These are phyloP conservation scores for Grapholita molesta DNA, from an alignment of 1,140 invertebrate genomes.

Conservation along the genomic window DNA sequence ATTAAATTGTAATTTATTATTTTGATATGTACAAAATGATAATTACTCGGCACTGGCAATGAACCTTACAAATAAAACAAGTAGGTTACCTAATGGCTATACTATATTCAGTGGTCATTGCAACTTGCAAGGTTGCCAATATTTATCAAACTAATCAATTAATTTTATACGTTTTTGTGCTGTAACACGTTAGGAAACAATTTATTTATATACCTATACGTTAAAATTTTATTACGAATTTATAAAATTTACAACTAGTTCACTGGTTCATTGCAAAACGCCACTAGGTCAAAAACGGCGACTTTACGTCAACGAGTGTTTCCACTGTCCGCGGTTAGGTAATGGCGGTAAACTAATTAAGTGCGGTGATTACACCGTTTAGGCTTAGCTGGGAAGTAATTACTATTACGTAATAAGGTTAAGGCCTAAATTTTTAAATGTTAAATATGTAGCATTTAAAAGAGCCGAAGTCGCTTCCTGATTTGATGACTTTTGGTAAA, in stretches of 20 bases:
- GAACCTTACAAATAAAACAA: no score
- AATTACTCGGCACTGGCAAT: no score
- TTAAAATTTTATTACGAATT: conserved; percentile 13
- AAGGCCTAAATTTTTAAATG: neutral
- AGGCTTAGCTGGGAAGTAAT: conserved; percentile 28
- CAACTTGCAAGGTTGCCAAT: neutral
- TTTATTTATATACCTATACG: neutral
- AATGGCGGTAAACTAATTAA: conserved; percentile 20
- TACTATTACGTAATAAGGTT: conserved; percentile 32
- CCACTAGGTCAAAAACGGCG: conserved; percentile 4
- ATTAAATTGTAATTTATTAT: no score
- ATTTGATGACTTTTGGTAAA: no score
- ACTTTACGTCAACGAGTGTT: conserved; percentile 12
- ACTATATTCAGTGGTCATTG: no score
- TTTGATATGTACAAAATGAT: no score
- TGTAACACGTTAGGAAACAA: neutral
- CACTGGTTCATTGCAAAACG: neutral
- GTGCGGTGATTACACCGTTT: conserved; percentile 19
- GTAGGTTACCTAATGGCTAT: no score
- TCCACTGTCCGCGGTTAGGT: neutral
- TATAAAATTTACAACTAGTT: neutral
- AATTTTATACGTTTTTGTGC: neutral
- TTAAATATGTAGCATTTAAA: no score
- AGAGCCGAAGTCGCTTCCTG: no score
- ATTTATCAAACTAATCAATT: neutral